A percentile compares a stretch with the other conserved stretches of the same genome.
Conservation (phyloP, 2,888 invertebrate species). For the Labia minor region DNA sequence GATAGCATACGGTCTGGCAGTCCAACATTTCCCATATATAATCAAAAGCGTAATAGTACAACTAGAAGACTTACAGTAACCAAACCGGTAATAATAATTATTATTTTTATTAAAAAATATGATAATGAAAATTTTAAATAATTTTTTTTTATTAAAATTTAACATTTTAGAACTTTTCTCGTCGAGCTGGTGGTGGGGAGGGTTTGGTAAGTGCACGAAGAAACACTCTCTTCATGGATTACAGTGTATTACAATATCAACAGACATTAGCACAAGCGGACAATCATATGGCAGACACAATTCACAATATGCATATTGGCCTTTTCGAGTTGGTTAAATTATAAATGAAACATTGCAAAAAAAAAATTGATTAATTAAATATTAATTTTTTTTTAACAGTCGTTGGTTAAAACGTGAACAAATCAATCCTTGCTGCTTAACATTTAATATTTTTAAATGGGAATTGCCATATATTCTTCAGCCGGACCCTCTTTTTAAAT, state of each 20-base stretch:
- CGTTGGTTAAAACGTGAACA: slow-evolving; percentile 53
- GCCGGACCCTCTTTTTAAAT: slow-evolving; percentile 76
- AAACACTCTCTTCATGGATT: slow-evolving; percentile 57
- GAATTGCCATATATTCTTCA: slow-evolving; percentile 63
- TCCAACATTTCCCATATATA: background rate
- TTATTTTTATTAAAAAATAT: background rate
- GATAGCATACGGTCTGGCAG: background rate
- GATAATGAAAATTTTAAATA: background rate
- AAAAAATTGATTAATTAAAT: slow-evolving; percentile 32
- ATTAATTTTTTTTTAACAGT: slow-evolving; percentile 35
- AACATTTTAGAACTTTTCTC: no score
- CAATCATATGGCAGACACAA: slow-evolving; percentile 66
- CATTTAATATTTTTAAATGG: slow-evolving; percentile 48
- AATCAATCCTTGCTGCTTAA: slow-evolving; percentile 49
- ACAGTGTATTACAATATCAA: slow-evolving; percentile 52
- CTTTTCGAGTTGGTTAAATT: slow-evolving; percentile 52
- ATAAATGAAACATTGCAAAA: slow-evolving; percentile 17
- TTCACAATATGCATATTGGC: slow-evolving; percentile 73
- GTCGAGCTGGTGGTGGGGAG: background rate
- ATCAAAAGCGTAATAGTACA: background rate
- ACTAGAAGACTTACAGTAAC: background rate
- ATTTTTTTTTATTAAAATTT: background rate
- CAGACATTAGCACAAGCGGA: slow-evolving; percentile 56
- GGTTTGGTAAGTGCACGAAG: slow-evolving; percentile 29
- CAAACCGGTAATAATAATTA: background rate